phyloP scores from a whole-genome alignment of 2,888 invertebrate genomes.

The Epinotia demarniana region DNA sequence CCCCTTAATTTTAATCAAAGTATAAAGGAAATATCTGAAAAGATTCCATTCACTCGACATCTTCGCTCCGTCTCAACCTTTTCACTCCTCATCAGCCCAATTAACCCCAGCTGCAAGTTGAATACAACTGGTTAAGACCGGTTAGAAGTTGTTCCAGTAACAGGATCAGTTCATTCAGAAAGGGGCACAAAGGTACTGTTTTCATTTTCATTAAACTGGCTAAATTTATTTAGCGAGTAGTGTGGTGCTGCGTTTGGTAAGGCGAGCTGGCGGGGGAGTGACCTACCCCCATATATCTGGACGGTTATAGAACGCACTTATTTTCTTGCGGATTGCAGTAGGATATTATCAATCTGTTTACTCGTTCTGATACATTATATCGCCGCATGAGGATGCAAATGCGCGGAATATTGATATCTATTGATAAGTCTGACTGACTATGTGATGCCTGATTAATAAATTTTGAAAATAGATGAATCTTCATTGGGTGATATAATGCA shows the following conservation, averaged over 20 bases:
- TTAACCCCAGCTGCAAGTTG: slow-evolving; percentile 25
- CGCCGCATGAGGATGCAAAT: no score
- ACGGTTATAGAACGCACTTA: no score
- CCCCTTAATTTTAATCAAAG: background rate
- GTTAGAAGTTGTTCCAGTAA: slow-evolving; percentile 38
- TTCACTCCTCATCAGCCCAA: slow-evolving; percentile 32
- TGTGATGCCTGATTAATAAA: no score
- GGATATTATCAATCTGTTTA: no score
- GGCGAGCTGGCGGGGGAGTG: background rate
- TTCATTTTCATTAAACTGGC: slow-evolving; percentile 67
- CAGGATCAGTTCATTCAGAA: slow-evolving; percentile 42
- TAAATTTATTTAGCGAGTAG: slow-evolving; percentile 56
- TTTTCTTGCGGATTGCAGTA: no score
- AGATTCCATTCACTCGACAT: background rate
- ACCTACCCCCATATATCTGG: slow-evolving; percentile 7
- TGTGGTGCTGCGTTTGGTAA: slow-evolving; percentile 46
- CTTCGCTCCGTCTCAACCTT: slow-evolving; percentile 28
- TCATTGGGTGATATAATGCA: no score
- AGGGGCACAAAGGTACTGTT: slow-evolving; percentile 52
- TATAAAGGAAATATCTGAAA: background rate
- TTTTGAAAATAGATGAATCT: no score
- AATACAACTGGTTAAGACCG: slow-evolving; percentile 32
- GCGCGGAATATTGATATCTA: no score
- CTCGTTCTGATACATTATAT: no score
- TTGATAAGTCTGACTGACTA: no score